Evolutionary conservation across 2,797 vertebrate species (phyloP), one percentile per base, ranked within the genome.

Genomic region (Ibycter americanus): DNA sequence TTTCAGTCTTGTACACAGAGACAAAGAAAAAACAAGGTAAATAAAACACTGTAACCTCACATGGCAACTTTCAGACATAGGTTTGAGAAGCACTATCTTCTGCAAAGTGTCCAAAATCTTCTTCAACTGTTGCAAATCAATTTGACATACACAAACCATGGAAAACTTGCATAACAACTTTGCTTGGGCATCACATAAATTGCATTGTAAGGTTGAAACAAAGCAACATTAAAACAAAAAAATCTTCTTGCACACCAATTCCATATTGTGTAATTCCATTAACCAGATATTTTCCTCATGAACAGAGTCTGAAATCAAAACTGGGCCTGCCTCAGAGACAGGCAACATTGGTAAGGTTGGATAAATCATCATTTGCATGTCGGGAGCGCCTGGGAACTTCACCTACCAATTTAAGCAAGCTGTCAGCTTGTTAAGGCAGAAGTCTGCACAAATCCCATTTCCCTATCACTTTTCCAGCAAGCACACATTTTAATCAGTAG

Each of bases 91-190:
- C 1, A 0, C 3, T 4, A 6, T 10, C n/a, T 68, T 78, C 72
- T 38, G 31, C 49, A 27, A 56, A 68, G 23, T 6, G 23, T 61
- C 79, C 40, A 65, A 89, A 85, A 78, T 26, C 29, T 63, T 49
- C 85, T 82, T 79, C 87, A 79, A 76, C 58, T 83, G 61, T 17
- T 73, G 73, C 29, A 59, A 58, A 97, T 91, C 88, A 84, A 97
- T 92, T 12, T 65, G 82, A 97, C 59, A 52, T 72, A 97, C 89
- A 93, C 34, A 44, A 96, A 94, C 85, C 55, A 91, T 54, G 65
- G 87, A 80, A 91, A 95, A 95, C 89, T 91, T 55, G 8, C 51
- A 54, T 47, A 91, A 47, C 19, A 93, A 68, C 58, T 83, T 73
- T 5, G 9, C 70, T 89, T 21, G 8, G 65, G 58, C 31, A 40